These are phyloP conservation scores for Anthonomus grandis DNA, from an alignment of 1,140 invertebrate species.

Conservation along the genomic window DNA sequence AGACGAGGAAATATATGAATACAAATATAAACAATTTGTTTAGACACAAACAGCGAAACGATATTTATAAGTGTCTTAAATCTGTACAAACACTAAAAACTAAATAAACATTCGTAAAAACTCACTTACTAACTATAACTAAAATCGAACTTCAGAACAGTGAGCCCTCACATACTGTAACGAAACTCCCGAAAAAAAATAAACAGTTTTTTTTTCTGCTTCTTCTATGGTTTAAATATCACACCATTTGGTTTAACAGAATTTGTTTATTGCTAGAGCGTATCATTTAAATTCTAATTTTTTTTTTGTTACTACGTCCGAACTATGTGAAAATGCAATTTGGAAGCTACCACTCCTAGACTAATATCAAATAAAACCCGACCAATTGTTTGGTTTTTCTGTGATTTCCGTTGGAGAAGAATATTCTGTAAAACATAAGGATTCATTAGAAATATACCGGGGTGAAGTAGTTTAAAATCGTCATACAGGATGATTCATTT, in stretches of 20 bases:
- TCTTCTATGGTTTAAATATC: slow-evolving; percentile 19
- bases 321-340: slow-evolving; percentile 14
- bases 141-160: background rate
- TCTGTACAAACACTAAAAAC: slow-evolving; percentile 28
- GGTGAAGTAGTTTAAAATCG: too few species aligned
- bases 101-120: background rate
- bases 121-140: background rate
- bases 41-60: slow-evolving; percentile 26
- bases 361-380: too few species aligned
- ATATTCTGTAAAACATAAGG: too few species aligned
- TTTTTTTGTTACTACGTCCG: slow-evolving; percentile 10
- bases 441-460: too few species aligned
- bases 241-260: slow-evolving; percentile 25
- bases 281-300: slow-evolving; percentile 28
- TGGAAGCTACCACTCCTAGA: slow-evolving; percentile 24
- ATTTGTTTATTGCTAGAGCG: slow-evolving; percentile 48
- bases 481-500: too few species aligned
- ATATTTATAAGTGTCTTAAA: slow-evolving; percentile 22
- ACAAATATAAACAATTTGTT: slow-evolving; percentile 35
- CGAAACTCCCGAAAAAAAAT: slow-evolving; percentile 1
- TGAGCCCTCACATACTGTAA: background rate
- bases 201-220: background rate
- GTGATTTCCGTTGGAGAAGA: too few species aligned
- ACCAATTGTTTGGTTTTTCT: too few species aligned
- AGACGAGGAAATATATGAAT: slow-evolving; percentile 22